Percentiles rank a stretch among this genome's conserved stretches.
These are phyloP conservation scores for Ivindomyrus marchei DNA, from an alignment of 2,113 vertebrate genomes.

Conservation along the genomic window DNA sequence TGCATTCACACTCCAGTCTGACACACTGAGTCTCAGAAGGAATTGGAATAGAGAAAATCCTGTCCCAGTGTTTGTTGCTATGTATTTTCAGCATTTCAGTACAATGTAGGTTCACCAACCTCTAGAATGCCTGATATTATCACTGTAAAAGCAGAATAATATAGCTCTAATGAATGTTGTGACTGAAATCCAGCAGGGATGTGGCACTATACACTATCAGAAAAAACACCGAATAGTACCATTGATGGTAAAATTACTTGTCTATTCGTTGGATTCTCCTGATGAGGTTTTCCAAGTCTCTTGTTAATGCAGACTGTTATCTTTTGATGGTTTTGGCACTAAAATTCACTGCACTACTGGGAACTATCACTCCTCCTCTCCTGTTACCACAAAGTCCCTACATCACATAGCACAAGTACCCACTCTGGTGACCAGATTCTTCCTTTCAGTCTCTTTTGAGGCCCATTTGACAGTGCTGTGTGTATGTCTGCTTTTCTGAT, in stretches of 20 bases:
- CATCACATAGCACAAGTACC: background rate
- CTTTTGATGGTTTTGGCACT: background rate
- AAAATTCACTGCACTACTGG: background rate
- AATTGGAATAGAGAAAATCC: background rate
- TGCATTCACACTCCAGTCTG: background rate
- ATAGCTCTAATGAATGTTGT: background rate
- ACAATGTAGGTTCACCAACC: background rate
- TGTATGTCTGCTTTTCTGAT: background rate
- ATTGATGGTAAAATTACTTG: background rate
- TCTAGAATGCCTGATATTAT: background rate
- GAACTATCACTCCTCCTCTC: background rate
- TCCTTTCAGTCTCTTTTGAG: background rate
- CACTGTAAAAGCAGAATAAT: background rate
- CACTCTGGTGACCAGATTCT: background rate
- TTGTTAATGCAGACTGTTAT: background rate
- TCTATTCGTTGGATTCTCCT: background rate
- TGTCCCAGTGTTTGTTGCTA: background rate
- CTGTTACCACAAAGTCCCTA: background rate
- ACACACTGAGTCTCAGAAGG: background rate
- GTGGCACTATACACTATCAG: background rate
- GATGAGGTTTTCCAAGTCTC: background rate
- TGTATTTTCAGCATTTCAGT: background rate
- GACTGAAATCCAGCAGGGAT: background rate
- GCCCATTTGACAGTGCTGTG: background rate
- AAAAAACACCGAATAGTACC: background rate